phyloP scores from a whole-genome alignment of 2,888 invertebrate species.

The Alloscopus bannaensis region DNA sequence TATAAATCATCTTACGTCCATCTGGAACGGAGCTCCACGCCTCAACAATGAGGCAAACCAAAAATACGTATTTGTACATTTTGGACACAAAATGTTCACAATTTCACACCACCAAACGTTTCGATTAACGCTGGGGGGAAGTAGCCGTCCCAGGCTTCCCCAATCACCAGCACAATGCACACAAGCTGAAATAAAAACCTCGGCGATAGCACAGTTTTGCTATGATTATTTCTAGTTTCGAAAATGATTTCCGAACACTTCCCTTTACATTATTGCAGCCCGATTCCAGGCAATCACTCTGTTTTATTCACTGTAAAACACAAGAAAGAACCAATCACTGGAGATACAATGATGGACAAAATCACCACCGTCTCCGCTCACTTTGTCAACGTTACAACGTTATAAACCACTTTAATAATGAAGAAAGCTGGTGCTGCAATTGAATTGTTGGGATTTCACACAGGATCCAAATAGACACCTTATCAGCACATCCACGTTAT shows the following conservation, averaged over 20 bases:
- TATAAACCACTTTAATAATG: too few relatives aligned
- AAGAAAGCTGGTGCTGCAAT: neutral
- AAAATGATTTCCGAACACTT: neutral
- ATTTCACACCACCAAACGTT: constrained; percentile 35
- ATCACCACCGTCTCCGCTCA: too few relatives aligned
- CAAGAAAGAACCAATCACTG: too few relatives aligned
- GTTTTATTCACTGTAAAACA: too few relatives aligned
- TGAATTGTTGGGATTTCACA: neutral
- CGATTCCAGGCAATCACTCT: too few relatives aligned
- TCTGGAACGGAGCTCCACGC: constrained; percentile 68
- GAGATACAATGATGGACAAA: too few relatives aligned
- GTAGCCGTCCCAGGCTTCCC: neutral
- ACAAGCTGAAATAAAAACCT: neutral
- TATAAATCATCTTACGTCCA: constrained; percentile 45
- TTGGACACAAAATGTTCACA: constrained; percentile 46
- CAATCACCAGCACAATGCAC: neutral
- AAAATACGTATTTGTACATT: constrained; percentile 65
- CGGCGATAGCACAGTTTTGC: neutral
- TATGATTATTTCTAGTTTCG: neutral
- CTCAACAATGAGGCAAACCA: constrained; percentile 68
- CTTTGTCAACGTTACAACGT: too few relatives aligned
- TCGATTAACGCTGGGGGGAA: neutral
- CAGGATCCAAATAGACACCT: constrained; percentile 5
- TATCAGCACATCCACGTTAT: too few relatives aligned
- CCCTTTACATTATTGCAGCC: neutral